Conservation (phyloP, 2,113 vertebrate species). For the Edolisoma coerulescens region DNA sequence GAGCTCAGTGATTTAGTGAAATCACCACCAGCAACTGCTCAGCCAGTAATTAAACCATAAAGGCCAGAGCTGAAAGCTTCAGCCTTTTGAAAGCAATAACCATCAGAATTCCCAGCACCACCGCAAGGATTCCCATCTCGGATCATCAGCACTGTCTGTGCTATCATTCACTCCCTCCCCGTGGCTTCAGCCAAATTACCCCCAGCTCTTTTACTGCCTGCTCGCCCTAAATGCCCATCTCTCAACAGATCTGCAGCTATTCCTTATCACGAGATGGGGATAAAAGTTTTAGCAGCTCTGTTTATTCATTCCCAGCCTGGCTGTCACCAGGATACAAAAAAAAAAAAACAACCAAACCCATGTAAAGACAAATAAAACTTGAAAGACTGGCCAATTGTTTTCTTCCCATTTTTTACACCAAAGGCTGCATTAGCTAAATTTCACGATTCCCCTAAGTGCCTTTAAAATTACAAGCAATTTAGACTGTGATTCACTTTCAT, state of each 20-base stretch:
- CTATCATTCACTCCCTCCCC: neutral
- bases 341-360: neutral
- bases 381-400: constrained; percentile 65
- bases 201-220: neutral
- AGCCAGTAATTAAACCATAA: constrained; percentile 69
- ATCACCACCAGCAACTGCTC: constrained; percentile 58
- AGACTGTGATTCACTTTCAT: constrained; percentile 66
- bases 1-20: constrained; percentile 52
- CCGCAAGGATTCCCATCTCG: constrained; percentile 24
- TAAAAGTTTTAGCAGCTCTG: neutral
- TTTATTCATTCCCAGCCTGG: neutral
- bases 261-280: neutral
- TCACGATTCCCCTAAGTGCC: constrained; percentile 73
- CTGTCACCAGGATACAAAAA: neutral
- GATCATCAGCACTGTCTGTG: neutral
- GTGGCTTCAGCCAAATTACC: neutral
- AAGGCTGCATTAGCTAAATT: constrained; percentile 71
- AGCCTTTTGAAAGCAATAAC: constrained; percentile 58
- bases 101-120: constrained; percentile 54
- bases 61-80: constrained; percentile 64
- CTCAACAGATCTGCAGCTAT: neutral
- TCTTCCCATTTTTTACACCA: constrained; percentile 62
- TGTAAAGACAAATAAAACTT: constrained; percentile 37
- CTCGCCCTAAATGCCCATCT: neutral
- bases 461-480: constrained; percentile 79